These are phyloP conservation scores for Cirrhinus molitorella DNA, from an alignment of 2,797 vertebrate species.

Conservation along the genomic window DNA sequence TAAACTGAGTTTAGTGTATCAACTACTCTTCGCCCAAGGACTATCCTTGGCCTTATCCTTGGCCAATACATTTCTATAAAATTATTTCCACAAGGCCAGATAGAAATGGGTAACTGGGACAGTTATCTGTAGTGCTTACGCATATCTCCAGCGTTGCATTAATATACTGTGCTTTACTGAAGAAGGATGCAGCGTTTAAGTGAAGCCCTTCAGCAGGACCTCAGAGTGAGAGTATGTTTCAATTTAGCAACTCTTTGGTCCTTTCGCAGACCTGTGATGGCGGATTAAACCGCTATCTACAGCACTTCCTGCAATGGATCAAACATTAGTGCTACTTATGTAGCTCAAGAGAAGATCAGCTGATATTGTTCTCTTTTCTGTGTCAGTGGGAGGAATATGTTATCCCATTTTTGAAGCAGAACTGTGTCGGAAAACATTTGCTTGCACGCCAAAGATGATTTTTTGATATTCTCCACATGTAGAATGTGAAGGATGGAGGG, in stretches of 20 bases:
- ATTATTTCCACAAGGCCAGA: not conserved
- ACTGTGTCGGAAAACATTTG: constrained; percentile 29
- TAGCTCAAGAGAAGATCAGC: constrained; percentile 31
- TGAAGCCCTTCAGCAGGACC: constrained; percentile 1
- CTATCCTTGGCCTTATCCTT: not conserved
- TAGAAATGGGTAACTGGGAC: not conserved
- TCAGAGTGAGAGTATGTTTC: constrained; percentile 1
- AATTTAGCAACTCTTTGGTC: constrained; percentile 4
- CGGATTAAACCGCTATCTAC: constrained; percentile 11
- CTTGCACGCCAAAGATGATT: not conserved
- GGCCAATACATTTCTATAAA: not conserved
- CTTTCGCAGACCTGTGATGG: constrained; percentile 20
- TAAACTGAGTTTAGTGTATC: constrained; percentile 20
- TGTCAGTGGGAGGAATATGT: constrained; percentile 46
- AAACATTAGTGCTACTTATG: constrained; percentile 33
- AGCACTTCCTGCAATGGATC: constrained; percentile 10
- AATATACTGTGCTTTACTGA: not conserved
- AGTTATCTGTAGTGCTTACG: not conserved
- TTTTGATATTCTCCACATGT: not conserved
- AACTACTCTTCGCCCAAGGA: not conserved
- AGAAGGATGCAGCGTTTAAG: constrained; percentile 5
- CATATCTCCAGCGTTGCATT: not conserved
- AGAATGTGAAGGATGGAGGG: not conserved
- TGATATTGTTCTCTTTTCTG: constrained; percentile 21
- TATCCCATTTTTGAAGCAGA: constrained; percentile 35